These are phyloP conservation scores for Eulimnadia texana DNA, from an alignment of 1,140 invertebrate species.

Conservation along the genomic window DNA sequence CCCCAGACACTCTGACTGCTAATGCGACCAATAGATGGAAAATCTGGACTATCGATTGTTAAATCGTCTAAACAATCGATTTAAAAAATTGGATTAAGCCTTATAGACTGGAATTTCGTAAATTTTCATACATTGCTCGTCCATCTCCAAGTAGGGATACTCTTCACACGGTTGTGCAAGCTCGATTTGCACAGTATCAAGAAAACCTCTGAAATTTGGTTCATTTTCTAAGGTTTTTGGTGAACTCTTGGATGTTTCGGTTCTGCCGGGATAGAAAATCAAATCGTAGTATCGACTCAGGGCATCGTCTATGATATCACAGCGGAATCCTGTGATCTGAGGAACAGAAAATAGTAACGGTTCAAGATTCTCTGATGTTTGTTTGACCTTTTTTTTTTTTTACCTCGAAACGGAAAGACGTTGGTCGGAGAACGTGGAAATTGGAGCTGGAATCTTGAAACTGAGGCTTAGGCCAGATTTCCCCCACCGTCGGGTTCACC, in stretches of 20 bases:
- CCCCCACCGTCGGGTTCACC: constrained; percentile 29
- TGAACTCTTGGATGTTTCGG: background rate
- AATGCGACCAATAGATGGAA: background rate
- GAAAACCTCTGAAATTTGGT: constrained; percentile 26
- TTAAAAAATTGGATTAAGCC: background rate
- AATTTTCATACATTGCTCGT: constrained; percentile 46
- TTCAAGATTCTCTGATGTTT: background rate
- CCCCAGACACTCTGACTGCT: constrained; percentile 47
- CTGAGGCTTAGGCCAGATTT: constrained; percentile 31
- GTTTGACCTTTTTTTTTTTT: background rate
- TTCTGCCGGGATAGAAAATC: constrained; percentile 28
- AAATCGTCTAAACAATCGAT: background rate
- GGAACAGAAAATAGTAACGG: background rate
- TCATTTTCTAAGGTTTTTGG: constrained; percentile 11
- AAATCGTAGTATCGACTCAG: constrained; percentile 35
- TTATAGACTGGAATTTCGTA: background rate
- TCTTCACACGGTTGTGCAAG: constrained; percentile 37
- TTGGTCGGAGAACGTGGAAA: constrained; percentile 23
- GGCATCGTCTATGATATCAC: constrained; percentile 40
- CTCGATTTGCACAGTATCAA: constrained; percentile 33
- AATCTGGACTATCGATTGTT: background rate
- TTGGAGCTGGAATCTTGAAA: constrained; percentile 9
- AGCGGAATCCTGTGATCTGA: constrained; percentile 29
- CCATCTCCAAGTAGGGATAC: constrained; percentile 44
- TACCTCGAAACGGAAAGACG: constrained; percentile 23